Conservation (phyloP, 2,888 invertebrate species). For the Galerucella nymphaeae region DNA sequence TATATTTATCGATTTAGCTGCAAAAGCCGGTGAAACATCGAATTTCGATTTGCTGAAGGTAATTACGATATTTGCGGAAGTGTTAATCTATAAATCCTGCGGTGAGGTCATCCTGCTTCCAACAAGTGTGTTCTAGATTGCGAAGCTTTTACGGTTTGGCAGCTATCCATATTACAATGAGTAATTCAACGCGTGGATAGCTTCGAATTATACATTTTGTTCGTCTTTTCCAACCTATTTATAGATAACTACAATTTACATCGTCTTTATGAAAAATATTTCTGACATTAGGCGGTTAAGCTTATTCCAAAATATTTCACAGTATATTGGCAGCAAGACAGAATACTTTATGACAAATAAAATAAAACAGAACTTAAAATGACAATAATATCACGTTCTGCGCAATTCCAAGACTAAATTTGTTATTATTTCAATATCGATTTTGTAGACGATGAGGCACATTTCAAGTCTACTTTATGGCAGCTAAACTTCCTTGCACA, state of each 20-base stretch:
- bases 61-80: constrained; percentile 38
- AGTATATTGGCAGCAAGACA: too few species aligned
- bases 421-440: too few species aligned
- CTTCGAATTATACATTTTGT: background rate
- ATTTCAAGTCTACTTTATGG: too few species aligned
- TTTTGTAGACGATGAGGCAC: too few species aligned
- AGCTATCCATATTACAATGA: constrained; percentile 35
- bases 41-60: constrained; percentile 31
- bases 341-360: too few species aligned
- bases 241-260: background rate
- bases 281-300: too few species aligned
- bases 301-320: too few species aligned
- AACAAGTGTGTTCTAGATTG: constrained; percentile 39
- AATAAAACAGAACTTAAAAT: too few species aligned
- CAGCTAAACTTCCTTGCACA: too few species aligned
- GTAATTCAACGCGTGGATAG: background rate
- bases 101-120: constrained; percentile 32
- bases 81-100: constrained; percentile 37
- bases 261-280: background rate
- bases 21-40: constrained; percentile 5
- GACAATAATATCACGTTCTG: too few species aligned
- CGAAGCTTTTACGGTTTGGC: constrained; percentile 29
- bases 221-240: background rate
- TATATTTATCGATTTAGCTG: background rate
- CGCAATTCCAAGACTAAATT: too few species aligned